Conservation (phyloP, 2,113 vertebrate genomes). For the Maylandia zebra region DNA sequence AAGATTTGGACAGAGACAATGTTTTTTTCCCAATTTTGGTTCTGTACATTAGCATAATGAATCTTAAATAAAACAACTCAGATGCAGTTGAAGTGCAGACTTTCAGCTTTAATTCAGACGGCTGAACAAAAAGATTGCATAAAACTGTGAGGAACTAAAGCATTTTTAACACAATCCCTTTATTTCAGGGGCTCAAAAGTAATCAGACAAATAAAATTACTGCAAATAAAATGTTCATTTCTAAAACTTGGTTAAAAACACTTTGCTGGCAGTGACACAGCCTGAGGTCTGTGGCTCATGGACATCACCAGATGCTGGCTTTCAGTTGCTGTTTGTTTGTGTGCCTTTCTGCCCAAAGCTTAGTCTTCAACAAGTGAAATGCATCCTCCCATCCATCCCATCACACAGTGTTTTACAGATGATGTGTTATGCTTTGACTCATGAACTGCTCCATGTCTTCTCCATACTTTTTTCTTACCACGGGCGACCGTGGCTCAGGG, state of each 20-base stretch:
- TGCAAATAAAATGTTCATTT: neutral
- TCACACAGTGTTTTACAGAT: neutral
- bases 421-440: neutral
- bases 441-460: neutral
- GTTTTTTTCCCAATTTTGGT: fast-evolving
- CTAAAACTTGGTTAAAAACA: neutral
- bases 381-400: neutral
- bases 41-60: neutral
- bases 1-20: neutral
- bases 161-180: fast-evolving
- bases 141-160: neutral
- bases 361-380: neutral
- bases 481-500: too few relatives aligned
- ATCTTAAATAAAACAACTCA: neutral
- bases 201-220: neutral
- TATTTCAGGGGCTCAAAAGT: neutral
- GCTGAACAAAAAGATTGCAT: neutral
- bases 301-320: neutral
- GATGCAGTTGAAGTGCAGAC: neutral
- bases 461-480: neutral
- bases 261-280: neutral
- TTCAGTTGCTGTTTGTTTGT: neutral
- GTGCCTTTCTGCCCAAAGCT: fast-evolving
- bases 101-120: neutral
- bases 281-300: neutral